phyloP scores from a whole-genome alignment of 2,888 invertebrate species.

The Dusona sp. region DNA sequence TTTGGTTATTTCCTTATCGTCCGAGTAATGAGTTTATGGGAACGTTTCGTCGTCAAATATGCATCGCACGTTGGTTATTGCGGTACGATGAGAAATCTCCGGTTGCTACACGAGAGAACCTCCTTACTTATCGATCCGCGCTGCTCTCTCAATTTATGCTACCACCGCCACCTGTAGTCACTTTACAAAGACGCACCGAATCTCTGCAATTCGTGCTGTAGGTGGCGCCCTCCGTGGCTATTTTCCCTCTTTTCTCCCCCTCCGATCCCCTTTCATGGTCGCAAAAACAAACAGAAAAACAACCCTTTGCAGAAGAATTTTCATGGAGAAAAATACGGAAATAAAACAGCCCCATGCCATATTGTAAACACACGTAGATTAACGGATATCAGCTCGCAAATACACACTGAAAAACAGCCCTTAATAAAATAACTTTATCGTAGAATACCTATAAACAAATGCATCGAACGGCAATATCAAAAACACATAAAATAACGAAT shows the following conservation, averaged over 20 bases:
- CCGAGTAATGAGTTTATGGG: neutral
- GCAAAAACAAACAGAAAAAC: neutral
- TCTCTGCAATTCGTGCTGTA: slow-evolving; percentile 63
- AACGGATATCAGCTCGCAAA: neutral
- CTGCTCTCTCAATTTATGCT: slow-evolving; percentile 60
- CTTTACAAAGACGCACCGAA: slow-evolving; percentile 65
- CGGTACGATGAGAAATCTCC: slow-evolving; percentile 22
- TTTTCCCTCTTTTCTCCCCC: slow-evolving; percentile 16
- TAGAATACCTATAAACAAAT: neutral
- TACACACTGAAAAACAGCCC: neutral
- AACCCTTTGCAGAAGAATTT: slow-evolving; percentile 13
- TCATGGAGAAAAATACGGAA: slow-evolving; percentile 4
- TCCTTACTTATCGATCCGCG: slow-evolving; percentile 66
- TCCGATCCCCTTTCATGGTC: neutral
- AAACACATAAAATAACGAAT: neutral
- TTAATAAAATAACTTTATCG: neutral
- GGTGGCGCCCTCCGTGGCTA: slow-evolving; percentile 69
- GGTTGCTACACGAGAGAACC: slow-evolving; percentile 48
- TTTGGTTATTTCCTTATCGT: slow-evolving; percentile 7
- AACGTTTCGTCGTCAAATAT: slow-evolving; percentile 22
- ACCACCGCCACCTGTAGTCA: slow-evolving; percentile 71
- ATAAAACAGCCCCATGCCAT: neutral
- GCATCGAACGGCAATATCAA: neutral
- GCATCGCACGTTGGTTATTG: slow-evolving; percentile 13
- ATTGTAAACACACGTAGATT: neutral